These are phyloP conservation scores for Arctia plantaginis DNA, from an alignment of 2,888 invertebrate genomes.

Conservation along the genomic window DNA sequence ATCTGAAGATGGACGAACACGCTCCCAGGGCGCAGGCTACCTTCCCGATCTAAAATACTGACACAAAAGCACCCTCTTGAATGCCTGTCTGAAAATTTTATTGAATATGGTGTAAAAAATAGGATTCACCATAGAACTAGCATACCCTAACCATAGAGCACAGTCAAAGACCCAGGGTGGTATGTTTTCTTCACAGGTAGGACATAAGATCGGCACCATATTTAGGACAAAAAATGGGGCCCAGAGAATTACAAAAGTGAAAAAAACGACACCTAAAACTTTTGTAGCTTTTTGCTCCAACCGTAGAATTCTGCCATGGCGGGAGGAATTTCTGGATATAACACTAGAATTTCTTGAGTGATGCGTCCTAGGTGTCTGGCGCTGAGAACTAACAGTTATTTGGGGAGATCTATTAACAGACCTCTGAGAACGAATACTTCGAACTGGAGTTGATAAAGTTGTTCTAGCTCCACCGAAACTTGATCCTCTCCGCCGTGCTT, in stretches of 20 bases:
- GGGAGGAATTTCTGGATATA: slow-evolving; percentile 92
- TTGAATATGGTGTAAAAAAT: slow-evolving; percentile 98
- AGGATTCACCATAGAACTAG: slow-evolving; percentile 97
- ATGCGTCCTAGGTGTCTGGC: slow-evolving; percentile 88
- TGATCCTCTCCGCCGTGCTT: slow-evolving; percentile 88
- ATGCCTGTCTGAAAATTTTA: slow-evolving; percentile 96
- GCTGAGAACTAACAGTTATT: slow-evolving; percentile 72
- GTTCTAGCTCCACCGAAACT: slow-evolving; percentile 90
- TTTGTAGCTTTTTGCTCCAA: slow-evolving; percentile 98
- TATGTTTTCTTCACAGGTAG: slow-evolving; percentile 91
- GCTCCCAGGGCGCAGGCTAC: slow-evolving; percentile 85
- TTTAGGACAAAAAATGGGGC: slow-evolving; percentile 98
- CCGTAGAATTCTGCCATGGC: slow-evolving; percentile 93
- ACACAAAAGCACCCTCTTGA: slow-evolving; percentile 94
- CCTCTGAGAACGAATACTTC: slow-evolving; percentile 74
- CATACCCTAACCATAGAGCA: slow-evolving; percentile 97
- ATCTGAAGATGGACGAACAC: slow-evolving; percentile 79
- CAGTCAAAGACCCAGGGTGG: slow-evolving; percentile 93
- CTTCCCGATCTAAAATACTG: slow-evolving; percentile 87
- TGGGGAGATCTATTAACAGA: slow-evolving; percentile 72
- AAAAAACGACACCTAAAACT: slow-evolving; percentile 97
- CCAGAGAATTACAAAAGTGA: slow-evolving; percentile 97
- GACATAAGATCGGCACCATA: slow-evolving; percentile 93
- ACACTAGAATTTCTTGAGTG: slow-evolving; percentile 93
- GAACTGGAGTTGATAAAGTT: slow-evolving; percentile 84